phyloP scores from a whole-genome alignment of 2,797 vertebrate genomes.

The Micromesistius poutassou region DNA sequence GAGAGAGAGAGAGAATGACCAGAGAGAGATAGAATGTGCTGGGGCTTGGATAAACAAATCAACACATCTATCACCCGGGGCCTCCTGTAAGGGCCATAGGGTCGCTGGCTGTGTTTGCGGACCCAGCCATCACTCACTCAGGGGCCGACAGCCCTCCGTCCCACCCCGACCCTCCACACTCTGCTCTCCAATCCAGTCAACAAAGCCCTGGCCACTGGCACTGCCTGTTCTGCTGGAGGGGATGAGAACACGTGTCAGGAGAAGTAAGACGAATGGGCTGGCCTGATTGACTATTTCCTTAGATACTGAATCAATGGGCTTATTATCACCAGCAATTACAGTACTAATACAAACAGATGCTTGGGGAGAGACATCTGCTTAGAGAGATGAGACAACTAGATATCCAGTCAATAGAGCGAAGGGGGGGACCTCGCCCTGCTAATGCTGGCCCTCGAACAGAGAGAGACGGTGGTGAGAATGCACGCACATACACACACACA shows the following conservation, averaged over 20 bases:
- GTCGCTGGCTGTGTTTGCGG: constrained; percentile 74
- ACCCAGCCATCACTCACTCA: constrained; percentile 74
- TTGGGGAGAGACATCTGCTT: constrained; percentile 79
- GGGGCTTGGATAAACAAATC: constrained; percentile 73
- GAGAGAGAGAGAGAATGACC: constrained; percentile 27
- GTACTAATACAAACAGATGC: constrained; percentile 92
- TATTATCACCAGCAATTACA: constrained; percentile 92
- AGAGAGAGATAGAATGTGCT: constrained; percentile 51
- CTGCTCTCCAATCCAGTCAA: constrained; percentile 75
- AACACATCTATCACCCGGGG: constrained; percentile 75
- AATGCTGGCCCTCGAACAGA: constrained; percentile 62
- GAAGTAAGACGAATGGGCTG: constrained; percentile 91
- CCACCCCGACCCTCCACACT: constrained; percentile 61
- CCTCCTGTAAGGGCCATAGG: constrained; percentile 72
- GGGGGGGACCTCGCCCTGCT: constrained; percentile 56
- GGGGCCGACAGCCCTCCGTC: constrained; percentile 61
- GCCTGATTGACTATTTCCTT: constrained; percentile 88
- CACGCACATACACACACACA: no score
- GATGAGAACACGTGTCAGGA: constrained; percentile 74
- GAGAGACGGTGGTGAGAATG: no score
- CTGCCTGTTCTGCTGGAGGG: constrained; percentile 80
- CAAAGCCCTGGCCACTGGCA: constrained; percentile 73
- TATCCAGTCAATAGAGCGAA: constrained; percentile 73
- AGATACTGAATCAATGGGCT: constrained; percentile 90
- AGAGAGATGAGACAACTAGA: constrained; percentile 79